Conservation (phyloP, 1,140 invertebrate genomes). For the Yoshiicerus persimilis region DNA sequence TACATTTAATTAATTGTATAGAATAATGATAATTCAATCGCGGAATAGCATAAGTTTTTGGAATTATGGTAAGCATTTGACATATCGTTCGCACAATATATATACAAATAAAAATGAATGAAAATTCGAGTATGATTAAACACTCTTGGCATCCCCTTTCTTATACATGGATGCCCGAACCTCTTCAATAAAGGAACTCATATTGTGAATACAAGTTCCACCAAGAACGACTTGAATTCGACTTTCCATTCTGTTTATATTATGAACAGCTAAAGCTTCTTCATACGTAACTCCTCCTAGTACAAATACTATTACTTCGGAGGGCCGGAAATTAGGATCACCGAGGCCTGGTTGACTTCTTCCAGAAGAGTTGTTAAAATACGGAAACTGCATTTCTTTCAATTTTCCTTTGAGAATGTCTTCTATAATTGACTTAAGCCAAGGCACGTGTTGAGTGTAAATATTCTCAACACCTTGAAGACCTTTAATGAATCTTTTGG, state of each 20-base stretch:
- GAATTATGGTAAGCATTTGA: too few relatives aligned
- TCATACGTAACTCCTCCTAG: slow-evolving; percentile 97
- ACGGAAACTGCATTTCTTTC: slow-evolving; percentile 78
- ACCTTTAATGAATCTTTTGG: slow-evolving; percentile 58
- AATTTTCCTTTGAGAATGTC: slow-evolving; percentile 86
- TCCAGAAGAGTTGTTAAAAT: slow-evolving; percentile 60
- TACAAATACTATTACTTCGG: slow-evolving; percentile 92
- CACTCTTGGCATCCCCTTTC: background rate
- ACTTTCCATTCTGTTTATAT: slow-evolving; percentile 71
- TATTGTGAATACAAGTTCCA: slow-evolving; percentile 89
- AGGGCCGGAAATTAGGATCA: slow-evolving; percentile 61
- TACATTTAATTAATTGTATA: too few relatives aligned
- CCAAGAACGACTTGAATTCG: slow-evolving; percentile 76
- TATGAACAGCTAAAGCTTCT: slow-evolving; percentile 84
- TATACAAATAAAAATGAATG: background rate
- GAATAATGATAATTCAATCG: too few relatives aligned
- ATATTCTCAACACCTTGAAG: slow-evolving; percentile 95
- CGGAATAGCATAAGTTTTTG: too few relatives aligned
- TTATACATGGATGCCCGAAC: slow-evolving; percentile 55
- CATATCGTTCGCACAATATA: too few relatives aligned
- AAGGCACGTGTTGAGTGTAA: slow-evolving; percentile 90
- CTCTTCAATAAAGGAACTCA: slow-evolving; percentile 74
- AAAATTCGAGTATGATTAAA: background rate
- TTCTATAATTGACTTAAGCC: slow-evolving; percentile 81
- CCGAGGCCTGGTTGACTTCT: slow-evolving; percentile 14